Evolutionary conservation across 2,888 invertebrate genomes (phyloP).

Genomic region (Melanostoma mellinum): DNA sequence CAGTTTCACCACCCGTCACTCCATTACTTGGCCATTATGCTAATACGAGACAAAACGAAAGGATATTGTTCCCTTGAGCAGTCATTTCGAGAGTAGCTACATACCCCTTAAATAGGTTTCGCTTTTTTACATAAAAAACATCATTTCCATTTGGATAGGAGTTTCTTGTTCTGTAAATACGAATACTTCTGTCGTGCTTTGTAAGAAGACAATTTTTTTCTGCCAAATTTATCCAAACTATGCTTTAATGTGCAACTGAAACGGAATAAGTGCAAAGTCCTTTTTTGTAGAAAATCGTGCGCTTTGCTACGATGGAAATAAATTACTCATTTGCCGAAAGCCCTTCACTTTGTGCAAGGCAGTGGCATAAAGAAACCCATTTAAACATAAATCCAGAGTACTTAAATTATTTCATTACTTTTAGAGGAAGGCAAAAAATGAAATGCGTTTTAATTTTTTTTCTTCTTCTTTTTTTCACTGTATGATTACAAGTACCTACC

Average conservation of each 20-base stretch:
- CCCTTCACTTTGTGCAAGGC: constrained; percentile 5
- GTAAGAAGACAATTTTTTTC: no score
- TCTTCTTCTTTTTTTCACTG: neutral
- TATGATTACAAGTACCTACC: constrained; percentile 1
- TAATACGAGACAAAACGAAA: constrained; percentile 56
- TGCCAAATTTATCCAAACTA: neutral
- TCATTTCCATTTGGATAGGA: neutral
- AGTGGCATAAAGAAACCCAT: constrained; percentile 24
- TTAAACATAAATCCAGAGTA: constrained; percentile 55
- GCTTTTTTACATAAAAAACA: neutral
- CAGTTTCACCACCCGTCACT: constrained; percentile 7
- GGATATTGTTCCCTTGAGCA: constrained; percentile 44
- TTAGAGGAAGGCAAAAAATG: constrained; percentile 24
- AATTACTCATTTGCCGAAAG: constrained; percentile 27
- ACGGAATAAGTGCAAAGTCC: neutral
- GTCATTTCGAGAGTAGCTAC: constrained; percentile 23
- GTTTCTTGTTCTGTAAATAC: constrained; percentile 1
- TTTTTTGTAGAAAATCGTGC: neutral
- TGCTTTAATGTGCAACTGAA: neutral
- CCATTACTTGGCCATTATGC: constrained; percentile 47
- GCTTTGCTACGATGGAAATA: neutral
- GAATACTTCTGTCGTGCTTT: no score
- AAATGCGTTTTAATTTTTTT: neutral
- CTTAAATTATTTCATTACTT: constrained; percentile 59
- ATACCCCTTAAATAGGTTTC: neutral